Base-by-base conservation (phyloP, 1,140 invertebrate genomes). In the Thalassaphorura encarpata region DNA sequence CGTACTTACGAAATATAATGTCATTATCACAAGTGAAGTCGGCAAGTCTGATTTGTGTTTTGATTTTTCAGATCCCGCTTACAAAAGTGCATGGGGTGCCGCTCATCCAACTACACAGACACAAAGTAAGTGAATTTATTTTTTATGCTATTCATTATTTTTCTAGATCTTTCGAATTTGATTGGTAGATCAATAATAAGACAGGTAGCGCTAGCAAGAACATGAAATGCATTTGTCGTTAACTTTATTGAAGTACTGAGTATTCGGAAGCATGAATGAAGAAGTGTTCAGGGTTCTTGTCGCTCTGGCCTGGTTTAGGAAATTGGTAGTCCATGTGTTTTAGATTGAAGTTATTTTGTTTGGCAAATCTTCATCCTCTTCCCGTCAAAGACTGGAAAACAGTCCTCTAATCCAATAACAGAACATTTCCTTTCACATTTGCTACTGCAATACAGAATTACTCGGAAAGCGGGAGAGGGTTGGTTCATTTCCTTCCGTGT, bases 71-170 rank as follows among this genome's bases (percentile, higher is more conserved):
- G 78, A 80, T 72, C 78, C 77, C 46, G 77, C 78, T 56, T 81
- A 81, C 69, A 81, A 81, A 73, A 78, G 77, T 58, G 78, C 79
- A 70, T 81, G 80, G 79, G 78, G 77, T 61, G 70, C 70, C 27
- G 67, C 75, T 18, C 78, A 80, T 69, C 73, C 76, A 47, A 72
- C 78, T 28, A 76, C 75, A 43, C 79, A 79, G 61, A 68, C 72
- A 33, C 74, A 75, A 74, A 75, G 75, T 77, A 67, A 72, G 67
- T 58, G 24, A 47, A 29, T 29, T 54, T 19, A 11, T n/a, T 29
- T 4, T 40, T 41, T 58, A 26, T 58, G 56, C 47, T 29, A 52
- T 41, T 52, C 46, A 58, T 36, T 58, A 41, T 52, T 47, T 58
- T 57, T 57, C 55, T 41, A 50, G 48, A n/a, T n/a, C n/a, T n/a